Evolutionary conservation across 2,888 invertebrate genomes (phyloP).

Genomic region (Bembecia ichneumoniformis): DNA sequence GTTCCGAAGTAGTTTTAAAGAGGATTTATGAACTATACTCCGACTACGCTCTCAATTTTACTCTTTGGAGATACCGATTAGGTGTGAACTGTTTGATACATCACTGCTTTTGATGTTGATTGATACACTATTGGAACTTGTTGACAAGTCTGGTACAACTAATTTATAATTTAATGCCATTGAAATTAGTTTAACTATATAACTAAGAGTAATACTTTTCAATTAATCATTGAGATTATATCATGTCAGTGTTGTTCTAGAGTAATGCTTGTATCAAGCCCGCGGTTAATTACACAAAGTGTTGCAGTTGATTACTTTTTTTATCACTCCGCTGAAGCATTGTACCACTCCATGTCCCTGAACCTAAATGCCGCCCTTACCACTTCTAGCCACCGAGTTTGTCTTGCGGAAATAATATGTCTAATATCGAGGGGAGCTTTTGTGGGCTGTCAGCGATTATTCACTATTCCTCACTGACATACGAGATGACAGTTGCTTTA

Average conservation of each 20-base stretch:
- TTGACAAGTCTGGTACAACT: conserved; percentile 87
- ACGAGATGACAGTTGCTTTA: conserved; percentile 14
- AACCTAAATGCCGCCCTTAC: not conserved
- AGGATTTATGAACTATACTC: conserved; percentile 97
- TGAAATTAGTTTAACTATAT: too few relatives aligned
- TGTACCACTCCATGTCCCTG: not conserved
- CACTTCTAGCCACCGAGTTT: not conserved
- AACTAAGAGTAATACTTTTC: too few relatives aligned
- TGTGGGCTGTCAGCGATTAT: conserved; percentile 26
- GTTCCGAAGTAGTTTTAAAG: conserved; percentile 89
- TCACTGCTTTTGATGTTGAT: too few relatives aligned
- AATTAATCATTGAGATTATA: too few relatives aligned
- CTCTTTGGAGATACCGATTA: conserved; percentile 98
- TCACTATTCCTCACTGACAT: conserved; percentile 24
- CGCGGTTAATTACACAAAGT: not conserved
- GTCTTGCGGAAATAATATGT: conserved; percentile 32
- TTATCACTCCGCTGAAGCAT: not conserved
- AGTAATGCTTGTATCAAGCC: not conserved
- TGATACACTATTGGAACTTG: conserved; percentile 86
- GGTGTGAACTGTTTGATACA: conserved; percentile 95
- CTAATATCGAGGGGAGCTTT: conserved; percentile 24
- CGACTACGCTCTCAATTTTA: conserved; percentile 98
- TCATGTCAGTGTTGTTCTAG: too few relatives aligned
- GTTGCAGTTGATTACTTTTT: not conserved
- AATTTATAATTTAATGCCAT: conserved; percentile 74